Percentiles rank a stretch among this genome's conserved stretches.
Evolutionary conservation across 2,797 vertebrate species (phyloP).

Genomic region (Enteromius anoplus): DNA sequence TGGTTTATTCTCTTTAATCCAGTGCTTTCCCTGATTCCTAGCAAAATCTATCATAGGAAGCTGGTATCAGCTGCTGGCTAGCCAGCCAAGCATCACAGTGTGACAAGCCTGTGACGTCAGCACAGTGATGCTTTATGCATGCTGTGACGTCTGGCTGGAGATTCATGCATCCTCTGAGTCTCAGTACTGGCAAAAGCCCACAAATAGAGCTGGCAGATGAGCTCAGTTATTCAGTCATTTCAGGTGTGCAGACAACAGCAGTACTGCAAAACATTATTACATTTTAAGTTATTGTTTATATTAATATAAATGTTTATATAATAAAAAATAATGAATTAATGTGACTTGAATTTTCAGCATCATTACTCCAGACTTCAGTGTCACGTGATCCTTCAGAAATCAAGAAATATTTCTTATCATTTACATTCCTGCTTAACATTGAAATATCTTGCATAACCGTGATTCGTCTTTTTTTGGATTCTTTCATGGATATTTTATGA

Average conservation of each 20-base stretch:
- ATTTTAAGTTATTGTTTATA: background rate
- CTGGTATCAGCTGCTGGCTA: background rate
- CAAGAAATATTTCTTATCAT: too few species aligned
- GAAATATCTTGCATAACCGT: too few species aligned
- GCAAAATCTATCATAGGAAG: background rate
- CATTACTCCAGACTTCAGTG: background rate
- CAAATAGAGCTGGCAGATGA: background rate
- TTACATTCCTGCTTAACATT: too few species aligned
- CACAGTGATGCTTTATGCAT: conserved; percentile 27
- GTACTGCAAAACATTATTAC: background rate
- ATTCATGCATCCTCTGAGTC: conserved; percentile 8
- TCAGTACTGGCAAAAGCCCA: background rate
- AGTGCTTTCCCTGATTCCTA: background rate
- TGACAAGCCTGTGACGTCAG: conserved; percentile 31
- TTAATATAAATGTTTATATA: background rate
- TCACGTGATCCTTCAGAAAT: background rate
- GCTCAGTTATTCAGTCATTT: background rate
- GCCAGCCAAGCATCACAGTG: conserved; percentile 15
- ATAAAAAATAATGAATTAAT: background rate
- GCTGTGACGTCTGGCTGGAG: conserved; percentile 27
- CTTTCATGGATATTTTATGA: background rate
- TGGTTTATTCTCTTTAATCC: background rate
- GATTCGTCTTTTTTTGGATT: background rate
- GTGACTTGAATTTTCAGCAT: background rate
- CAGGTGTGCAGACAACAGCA: background rate